A percentile compares a stretch with the other conserved stretches of the same genome.
phyloP scores from a whole-genome alignment of 2,113 vertebrate species.

The Pomatostomus ruficeps region DNA sequence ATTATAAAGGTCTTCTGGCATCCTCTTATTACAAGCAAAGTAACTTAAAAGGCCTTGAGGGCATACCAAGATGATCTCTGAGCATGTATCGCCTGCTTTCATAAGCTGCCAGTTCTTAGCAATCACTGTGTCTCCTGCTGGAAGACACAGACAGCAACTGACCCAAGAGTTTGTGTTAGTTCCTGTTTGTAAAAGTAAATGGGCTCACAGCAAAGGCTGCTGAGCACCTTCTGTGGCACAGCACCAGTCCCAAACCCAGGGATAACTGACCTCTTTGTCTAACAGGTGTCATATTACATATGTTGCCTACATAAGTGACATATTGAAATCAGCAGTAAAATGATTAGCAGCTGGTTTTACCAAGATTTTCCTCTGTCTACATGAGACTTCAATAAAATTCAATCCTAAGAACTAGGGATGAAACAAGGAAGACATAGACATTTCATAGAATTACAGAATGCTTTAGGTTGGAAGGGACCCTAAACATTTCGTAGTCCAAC shows the following conservation, averaged over 20 bases:
- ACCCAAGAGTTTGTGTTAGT: neutral
- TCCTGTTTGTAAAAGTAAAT: neutral
- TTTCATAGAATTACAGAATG: neutral
- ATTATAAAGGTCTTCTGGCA: neutral
- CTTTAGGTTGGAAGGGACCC: neutral
- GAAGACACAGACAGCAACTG: neutral
- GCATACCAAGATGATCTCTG: neutral
- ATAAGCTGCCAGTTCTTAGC: neutral
- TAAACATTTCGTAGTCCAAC: neutral
- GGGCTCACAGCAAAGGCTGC: neutral
- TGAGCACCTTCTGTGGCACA: neutral
- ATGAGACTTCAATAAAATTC: neutral
- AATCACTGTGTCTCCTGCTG: neutral
- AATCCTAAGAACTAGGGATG: neutral
- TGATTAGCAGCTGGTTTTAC: neutral
- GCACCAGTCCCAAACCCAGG: neutral
- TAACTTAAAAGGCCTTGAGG: neutral
- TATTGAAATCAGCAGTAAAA: neutral
- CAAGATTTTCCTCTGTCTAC: neutral
- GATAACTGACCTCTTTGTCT: neutral
- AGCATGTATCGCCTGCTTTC: neutral
- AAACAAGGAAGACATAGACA: neutral
- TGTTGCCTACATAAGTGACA: neutral
- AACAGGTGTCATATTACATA: accelerated
- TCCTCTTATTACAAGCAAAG: neutral